These are phyloP conservation scores for Platorchestia sp. DNA, from an alignment of 1,140 invertebrate genomes.

Conservation along the genomic window DNA sequence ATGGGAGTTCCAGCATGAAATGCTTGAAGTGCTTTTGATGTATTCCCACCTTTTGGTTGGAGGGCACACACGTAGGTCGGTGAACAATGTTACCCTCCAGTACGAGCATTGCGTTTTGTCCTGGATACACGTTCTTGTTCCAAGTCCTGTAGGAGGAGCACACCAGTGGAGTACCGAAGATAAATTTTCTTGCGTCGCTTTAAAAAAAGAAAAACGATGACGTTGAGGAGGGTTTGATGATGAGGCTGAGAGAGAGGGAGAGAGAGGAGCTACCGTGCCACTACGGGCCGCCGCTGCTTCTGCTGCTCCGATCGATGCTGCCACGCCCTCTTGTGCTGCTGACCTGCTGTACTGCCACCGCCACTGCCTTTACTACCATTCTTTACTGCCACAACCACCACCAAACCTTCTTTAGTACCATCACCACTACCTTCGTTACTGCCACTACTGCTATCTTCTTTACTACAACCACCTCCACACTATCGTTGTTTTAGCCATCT, in stretches of 20 bases:
- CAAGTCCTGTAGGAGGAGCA: not conserved
- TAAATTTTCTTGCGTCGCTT: not conserved
- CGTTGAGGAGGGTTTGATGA: not conserved
- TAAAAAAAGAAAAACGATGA: not conserved
- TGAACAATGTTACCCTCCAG: too few relatives aligned
- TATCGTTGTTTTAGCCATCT: not conserved
- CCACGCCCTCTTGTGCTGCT: not conserved
- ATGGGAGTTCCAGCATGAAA: too few relatives aligned
- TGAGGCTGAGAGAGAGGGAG: not conserved
- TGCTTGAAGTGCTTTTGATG: too few relatives aligned
- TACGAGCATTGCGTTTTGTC: too few relatives aligned
- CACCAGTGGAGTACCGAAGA: not conserved
- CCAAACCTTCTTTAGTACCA: not conserved
- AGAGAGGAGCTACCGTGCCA: not conserved
- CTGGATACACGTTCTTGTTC: not conserved
- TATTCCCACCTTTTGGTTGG: too few relatives aligned
- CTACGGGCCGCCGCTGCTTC: not conserved
- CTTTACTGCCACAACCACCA: not conserved
- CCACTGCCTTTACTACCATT: not conserved
- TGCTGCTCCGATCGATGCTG: constrained; percentile 6
- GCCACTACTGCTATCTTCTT: not conserved
- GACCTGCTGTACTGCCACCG: not conserved
- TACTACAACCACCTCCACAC: not conserved
- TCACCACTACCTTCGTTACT: not conserved
- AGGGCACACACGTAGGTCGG: too few relatives aligned